Evolutionary conservation across 1,140 invertebrate species (phyloP).

Genomic region (Capitella teleta): DNA sequence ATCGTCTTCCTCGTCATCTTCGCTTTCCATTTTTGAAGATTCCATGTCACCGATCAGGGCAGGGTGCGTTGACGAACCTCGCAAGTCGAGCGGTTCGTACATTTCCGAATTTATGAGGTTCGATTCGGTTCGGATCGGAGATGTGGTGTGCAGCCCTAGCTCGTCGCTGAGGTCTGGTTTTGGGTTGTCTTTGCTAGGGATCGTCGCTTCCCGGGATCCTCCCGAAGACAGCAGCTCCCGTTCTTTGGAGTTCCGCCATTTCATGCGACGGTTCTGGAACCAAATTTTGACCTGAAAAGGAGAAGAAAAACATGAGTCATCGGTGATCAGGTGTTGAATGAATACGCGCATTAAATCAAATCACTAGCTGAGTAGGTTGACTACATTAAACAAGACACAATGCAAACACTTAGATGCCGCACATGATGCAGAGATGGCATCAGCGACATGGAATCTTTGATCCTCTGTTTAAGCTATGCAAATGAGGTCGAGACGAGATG

Average conservation of each 20-base stretch:
- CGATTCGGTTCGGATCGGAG: background rate
- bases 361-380: no score
- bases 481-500: no score
- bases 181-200: conserved; percentile 93
- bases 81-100: background rate
- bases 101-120: background rate
- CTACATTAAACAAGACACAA: no score
- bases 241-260: conserved; percentile 83
- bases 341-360: no score
- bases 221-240: conserved; percentile 80
- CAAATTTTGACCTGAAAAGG: conserved; percentile 40
- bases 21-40: background rate
- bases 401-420: no score
- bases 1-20: conserved; percentile 7
- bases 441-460: no score
- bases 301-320: background rate
- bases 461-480: no score
- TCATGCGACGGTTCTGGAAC: conserved; percentile 46
- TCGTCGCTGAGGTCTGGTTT: conserved; percentile 90
- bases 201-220: conserved; percentile 82
- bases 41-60: background rate
- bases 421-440: no score
- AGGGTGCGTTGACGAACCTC: no score
- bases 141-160: background rate
- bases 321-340: no score